A percentile compares a stretch with the other conserved stretches of the same genome.
These are phyloP conservation scores for Calidris pygmaea DNA, from an alignment of 2,113 vertebrate genomes.

Conservation along the genomic window DNA sequence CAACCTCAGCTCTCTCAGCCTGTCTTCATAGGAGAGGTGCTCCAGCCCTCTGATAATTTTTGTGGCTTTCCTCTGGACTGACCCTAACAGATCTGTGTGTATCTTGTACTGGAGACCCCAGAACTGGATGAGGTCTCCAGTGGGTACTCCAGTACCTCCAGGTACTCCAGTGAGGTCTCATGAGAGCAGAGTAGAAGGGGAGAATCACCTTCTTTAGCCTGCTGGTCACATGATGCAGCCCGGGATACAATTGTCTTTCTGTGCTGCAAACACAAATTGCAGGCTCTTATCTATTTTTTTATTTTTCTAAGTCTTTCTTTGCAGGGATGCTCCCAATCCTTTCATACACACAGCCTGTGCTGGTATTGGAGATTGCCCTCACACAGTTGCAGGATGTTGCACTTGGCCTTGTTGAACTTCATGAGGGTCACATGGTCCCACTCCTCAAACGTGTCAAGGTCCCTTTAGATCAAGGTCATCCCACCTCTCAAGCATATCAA, in stretches of 20 bases:
- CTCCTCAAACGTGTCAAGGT: neutral
- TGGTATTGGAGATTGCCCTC: neutral
- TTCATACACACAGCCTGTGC: neutral
- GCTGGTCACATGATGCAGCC: neutral
- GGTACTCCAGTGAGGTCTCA: neutral
- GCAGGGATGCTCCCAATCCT: neutral
- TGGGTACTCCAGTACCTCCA: too few species aligned
- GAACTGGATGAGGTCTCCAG: neutral
- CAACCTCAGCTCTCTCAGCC: neutral
- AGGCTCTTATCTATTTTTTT: neutral
- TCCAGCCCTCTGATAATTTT: neutral
- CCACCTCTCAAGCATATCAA: neutral
- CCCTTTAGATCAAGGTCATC: neutral
- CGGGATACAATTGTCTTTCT: neutral
- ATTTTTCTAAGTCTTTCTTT: neutral
- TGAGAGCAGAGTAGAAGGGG: neutral
- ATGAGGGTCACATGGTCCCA: rapidly evolving
- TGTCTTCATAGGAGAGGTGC: neutral
- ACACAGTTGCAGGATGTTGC: neutral
- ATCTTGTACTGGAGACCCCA: neutral
- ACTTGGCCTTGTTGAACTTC: neutral
- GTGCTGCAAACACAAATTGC: neutral
- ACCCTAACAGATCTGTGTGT: too few species aligned
- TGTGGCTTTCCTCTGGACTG: neutral
- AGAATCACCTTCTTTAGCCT: neutral